Conservation (phyloP, 2,797 vertebrate genomes). For the Sardinella longiceps region DNA sequence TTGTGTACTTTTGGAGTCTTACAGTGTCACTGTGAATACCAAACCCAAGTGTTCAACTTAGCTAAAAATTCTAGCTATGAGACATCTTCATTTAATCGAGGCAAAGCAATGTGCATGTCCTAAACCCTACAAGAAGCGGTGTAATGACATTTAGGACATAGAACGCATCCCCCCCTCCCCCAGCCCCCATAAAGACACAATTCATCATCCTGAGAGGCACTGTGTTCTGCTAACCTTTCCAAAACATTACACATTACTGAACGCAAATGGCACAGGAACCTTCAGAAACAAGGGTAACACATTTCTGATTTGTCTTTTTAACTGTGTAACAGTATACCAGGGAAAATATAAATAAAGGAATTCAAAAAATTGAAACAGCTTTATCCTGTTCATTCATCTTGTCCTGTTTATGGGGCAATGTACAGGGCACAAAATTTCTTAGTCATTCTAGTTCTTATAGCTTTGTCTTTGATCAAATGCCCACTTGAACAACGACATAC, state of each 20-base stretch:
- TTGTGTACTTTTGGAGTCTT: background rate
- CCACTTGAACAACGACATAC: background rate
- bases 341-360: background rate
- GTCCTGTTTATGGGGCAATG: background rate
- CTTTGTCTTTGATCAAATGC: background rate
- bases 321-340: background rate
- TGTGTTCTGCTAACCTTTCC: background rate
- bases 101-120: background rate
- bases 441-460: background rate
- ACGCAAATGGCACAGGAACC: background rate
- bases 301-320: background rate
- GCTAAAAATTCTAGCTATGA: background rate
- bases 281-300: background rate
- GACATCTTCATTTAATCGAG: background rate
- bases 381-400: background rate
- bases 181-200: background rate
- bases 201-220: background rate
- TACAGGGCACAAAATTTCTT: background rate
- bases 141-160: constrained; percentile 4
- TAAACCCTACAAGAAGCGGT: background rate
- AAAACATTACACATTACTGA: background rate
- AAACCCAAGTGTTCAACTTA: background rate
- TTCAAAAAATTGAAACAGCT: background rate
- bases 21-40: background rate
- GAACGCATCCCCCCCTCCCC: constrained; percentile 6